Conservation (phyloP, 2,113 vertebrate genomes). For the Cheilinus undulatus region DNA sequence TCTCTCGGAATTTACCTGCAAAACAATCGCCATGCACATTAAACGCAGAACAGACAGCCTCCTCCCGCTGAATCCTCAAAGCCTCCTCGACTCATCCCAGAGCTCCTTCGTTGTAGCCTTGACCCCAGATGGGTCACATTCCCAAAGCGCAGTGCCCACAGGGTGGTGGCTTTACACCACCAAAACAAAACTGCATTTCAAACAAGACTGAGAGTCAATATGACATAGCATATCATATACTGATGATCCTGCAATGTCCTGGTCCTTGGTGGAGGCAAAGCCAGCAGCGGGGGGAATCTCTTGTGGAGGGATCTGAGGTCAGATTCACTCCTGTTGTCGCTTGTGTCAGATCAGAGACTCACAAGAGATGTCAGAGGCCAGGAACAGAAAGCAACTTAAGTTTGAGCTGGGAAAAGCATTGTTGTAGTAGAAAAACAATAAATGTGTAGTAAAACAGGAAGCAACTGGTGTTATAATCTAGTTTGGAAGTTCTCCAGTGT, state of each 20-base stretch:
- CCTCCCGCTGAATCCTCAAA: constrained; percentile 6
- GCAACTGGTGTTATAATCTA: background rate
- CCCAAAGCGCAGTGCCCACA: constrained; percentile 41
- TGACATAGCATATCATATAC: constrained; percentile 64
- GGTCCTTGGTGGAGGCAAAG: constrained; percentile 40
- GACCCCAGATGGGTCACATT: constrained; percentile 55
- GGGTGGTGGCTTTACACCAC: constrained; percentile 15
- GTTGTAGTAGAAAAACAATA: background rate
- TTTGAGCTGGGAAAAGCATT: constrained; percentile 3
- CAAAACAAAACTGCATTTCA: constrained; percentile 37
- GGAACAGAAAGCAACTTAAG: constrained; percentile 36
- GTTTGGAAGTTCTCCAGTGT: background rate
- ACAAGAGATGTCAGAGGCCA: constrained; percentile 37
- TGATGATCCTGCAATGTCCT: constrained; percentile 74
- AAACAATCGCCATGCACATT: constrained; percentile 41
- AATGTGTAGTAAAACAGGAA: background rate
- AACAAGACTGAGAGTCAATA: constrained; percentile 55
- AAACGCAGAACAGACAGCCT: background rate
- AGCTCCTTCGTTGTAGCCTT: constrained; percentile 45
- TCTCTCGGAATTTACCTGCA: constrained; percentile 97
- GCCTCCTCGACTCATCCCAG: constrained; percentile 25
- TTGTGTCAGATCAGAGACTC: constrained; percentile 39
- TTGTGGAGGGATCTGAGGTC: constrained; percentile 58
- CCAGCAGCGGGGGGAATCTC: constrained; percentile 40
- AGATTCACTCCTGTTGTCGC: constrained; percentile 38